Conservation (phyloP, 2,797 vertebrate genomes). For the Argyrosomus regius region DNA sequence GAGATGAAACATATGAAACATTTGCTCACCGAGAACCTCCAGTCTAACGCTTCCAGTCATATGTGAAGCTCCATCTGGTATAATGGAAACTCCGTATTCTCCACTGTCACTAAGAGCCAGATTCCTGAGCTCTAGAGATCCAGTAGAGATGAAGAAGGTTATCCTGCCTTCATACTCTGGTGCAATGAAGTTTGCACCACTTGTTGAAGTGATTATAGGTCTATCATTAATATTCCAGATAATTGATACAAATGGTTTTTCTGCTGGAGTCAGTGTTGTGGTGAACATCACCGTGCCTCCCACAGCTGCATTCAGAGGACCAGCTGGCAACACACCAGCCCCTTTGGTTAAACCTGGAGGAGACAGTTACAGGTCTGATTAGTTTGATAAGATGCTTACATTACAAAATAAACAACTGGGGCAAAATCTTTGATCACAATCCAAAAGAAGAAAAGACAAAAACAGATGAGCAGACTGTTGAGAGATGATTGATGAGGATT, state of each 20-base stretch:
- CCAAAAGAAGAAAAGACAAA: too few relatives aligned
- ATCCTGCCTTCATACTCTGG: slow-evolving; percentile 60
- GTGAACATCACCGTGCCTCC: slow-evolving; percentile 54
- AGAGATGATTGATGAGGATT: too few relatives aligned
- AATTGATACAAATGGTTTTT: background rate
- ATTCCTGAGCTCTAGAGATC: slow-evolving; percentile 69
- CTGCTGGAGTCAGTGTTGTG: slow-evolving; percentile 29
- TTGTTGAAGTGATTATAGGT: background rate
- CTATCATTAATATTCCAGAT: slow-evolving; percentile 27
- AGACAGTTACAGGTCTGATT: slow-evolving; percentile 1
- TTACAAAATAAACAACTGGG: too few relatives aligned
- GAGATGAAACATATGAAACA: background rate
- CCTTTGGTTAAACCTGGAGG: slow-evolving; percentile 44
- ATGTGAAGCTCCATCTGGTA: too few relatives aligned
- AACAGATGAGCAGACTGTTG: too few relatives aligned
- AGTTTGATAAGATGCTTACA: too few relatives aligned
- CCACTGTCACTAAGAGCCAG: slow-evolving; percentile 52
- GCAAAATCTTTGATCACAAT: too few relatives aligned
- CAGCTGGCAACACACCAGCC: slow-evolving; percentile 39
- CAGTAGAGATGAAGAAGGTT: slow-evolving; percentile 47
- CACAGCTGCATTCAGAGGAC: slow-evolving; percentile 10
- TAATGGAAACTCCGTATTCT: slow-evolving; percentile 25
- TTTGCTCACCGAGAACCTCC: slow-evolving; percentile 33
- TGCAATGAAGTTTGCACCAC: accelerated
- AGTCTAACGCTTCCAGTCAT: slow-evolving; percentile 11